Percentiles rank a stretch among this genome's conserved stretches.
Conservation (phyloP, 64 coral and sea anemone genomes). For the Anthopleura sola region DNA sequence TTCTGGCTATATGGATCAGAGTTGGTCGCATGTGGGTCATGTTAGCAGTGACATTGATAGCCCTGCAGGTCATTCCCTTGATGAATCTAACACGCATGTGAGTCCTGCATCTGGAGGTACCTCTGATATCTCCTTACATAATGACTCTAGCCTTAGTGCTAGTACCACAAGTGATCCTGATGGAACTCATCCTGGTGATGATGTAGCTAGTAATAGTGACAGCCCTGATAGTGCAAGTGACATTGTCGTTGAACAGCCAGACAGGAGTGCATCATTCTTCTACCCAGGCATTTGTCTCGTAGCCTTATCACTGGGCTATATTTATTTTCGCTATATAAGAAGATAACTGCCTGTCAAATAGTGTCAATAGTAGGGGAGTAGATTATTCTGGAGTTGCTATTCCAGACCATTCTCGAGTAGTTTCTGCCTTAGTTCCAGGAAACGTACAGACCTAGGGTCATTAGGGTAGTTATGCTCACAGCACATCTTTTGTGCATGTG, state of each 20-base stretch:
- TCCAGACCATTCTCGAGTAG: too few relatives aligned
- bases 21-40: not conserved
- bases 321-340: not conserved
- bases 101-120: not conserved
- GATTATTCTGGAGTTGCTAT: too few relatives aligned
- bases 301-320: not conserved
- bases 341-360: not conserved
- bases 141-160: not conserved
- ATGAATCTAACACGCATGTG: not conserved
- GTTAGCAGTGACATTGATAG: not conserved
- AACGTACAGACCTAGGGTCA: too few relatives aligned
- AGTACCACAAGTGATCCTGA: not conserved
- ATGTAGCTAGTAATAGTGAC: not conserved
- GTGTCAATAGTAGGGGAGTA: too few relatives aligned
- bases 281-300: not conserved
- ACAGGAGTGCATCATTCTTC: not conserved
- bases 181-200: not conserved
- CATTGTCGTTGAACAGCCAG: not conserved
- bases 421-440: too few relatives aligned
- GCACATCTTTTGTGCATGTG: too few relatives aligned
- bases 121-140: too few relatives aligned
- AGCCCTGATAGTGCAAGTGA: not conserved
- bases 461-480: too few relatives aligned
- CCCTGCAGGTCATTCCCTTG: not conserved
- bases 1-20: not conserved